A percentile compares a stretch with the other conserved stretches of the same genome.
phyloP scores from a whole-genome alignment of 2,797 vertebrate genomes.

The Sphenopsis melanotis region DNA sequence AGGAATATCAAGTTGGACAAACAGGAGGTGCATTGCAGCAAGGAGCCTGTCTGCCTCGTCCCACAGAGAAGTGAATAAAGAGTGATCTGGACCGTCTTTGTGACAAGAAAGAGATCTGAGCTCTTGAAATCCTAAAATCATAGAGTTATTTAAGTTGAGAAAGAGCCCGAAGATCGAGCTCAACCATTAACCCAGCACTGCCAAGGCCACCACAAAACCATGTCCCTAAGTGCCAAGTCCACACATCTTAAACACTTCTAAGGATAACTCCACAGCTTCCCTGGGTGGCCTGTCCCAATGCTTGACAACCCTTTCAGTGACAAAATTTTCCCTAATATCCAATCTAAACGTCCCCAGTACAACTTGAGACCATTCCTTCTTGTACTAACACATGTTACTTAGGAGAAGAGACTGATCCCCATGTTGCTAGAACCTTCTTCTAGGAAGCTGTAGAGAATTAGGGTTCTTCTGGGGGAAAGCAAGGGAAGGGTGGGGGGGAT shows the following conservation, averaged over 20 bases:
- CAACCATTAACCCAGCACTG: not conserved
- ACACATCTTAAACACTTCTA: not conserved
- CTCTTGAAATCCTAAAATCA: not conserved
- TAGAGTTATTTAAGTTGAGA: not conserved
- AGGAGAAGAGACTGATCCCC: not conserved
- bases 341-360: not conserved
- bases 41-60: not conserved
- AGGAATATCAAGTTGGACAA: not conserved
- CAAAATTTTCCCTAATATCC: not conserved
- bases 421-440: not conserved
- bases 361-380: not conserved
- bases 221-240: not conserved
- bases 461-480: not conserved
- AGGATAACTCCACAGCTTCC: not conserved
- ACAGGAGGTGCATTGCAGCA: not conserved
- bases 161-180: accelerated
- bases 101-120: not conserved
- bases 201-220: not conserved
- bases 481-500: accelerated
- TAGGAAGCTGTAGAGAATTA: not conserved
- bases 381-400: not conserved
- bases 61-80: not conserved
- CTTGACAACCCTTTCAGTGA: not conserved
- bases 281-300: too few species aligned
- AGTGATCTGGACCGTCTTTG: not conserved